Base-by-base conservation (phyloP, 2,797 vertebrate genomes). In the Sebastes taczanowskii region DNA sequence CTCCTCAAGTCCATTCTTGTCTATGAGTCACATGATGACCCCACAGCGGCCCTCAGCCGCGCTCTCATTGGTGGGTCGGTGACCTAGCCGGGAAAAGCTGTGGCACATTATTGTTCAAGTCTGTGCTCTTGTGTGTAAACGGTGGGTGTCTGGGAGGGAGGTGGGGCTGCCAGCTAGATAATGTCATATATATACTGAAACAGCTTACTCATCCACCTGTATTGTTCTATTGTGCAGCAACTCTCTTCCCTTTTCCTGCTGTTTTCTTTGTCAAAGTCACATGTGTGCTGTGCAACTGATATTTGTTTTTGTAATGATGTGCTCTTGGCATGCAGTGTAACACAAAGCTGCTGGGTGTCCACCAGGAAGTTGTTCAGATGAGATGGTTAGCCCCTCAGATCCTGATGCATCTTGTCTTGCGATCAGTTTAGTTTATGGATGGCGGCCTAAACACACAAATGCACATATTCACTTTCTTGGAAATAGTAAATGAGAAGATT, bases 21-120 rank as follows among this genome's bases (percentile, higher is more conserved):
- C 73, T 71, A 2, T 55, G 75, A 87, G 86, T 93, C 87, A 88
- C 78, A 68, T 49, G 74, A 64, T 86, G 89, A 91, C 92, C 89
- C 84, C 75, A 20, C 32, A 1, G 53, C 89, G 91, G 92, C 91
- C 93, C 82, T 49, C 69, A 71, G 80, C 61, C 46, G n/a, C 3
- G 75, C 67, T 79, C 52, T 62, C 81, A 55, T 88, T 88, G 74
- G 75, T 78, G 67, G 73, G 81, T 84, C 20, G 25, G 25, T 63
- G 86, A 74, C 76, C 38, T 55, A 35, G 60, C 66, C 53, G 38
- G 85, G 63, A 77, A 58, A 65, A 77, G 85, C 90, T 52, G 25
- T 11, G 3, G 65, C 77, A 78, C 84, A 80, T 49, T 20, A 86
- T 81, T 74, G 82, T 85, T 84, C 34, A 77, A 61, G 72, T 70